Evolutionary conservation across 30 jellyfish, hydroid and myxozoan genomes (phyloP), one percentile per base, ranked within the genome.

Genomic region (Mastigias papua): DNA sequence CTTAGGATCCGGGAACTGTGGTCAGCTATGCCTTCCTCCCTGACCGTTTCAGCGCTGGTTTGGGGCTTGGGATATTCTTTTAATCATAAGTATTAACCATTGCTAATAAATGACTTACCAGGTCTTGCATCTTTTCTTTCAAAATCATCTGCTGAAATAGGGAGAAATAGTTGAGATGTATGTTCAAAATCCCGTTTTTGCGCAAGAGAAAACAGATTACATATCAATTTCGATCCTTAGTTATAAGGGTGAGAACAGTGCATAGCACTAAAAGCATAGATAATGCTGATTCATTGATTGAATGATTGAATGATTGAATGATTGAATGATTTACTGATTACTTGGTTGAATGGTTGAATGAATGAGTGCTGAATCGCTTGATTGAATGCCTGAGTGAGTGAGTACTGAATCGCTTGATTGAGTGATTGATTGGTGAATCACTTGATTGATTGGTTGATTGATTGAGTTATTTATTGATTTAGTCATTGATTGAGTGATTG

Each of bases 91-190:
- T 46, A 58, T 20, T 5, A 28, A 28, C 21, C 11, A 28, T 20
- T 58, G 26, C 21, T 28, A 5, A 5, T 4, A 58, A n/a, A 11
- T 2, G 11, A n/a, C 70, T 7, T 58, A 58, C 70, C 70, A 58
- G 70, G 70, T 58, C 21, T 58, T n/a, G 70, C 70, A 58, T 58
- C 70, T 58, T 58, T 17, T 17, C 8, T 20, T n/a, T 58, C 70
- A 58, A 58, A n/a, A 7, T 20, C 70, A 8, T 5, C 70, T 9
- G 11, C 70, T 58, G 21, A n/a, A n/a, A n/a, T n/a, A n/a, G n/a
- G n/a, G n/a, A n/a, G n/a, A n/a, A n/a, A n/a, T n/a, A n/a, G n/a
- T n/a, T n/a, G n/a, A n/a, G n/a, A n/a, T n/a, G n/a, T n/a, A n/a
- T n/a, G n/a, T n/a, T n/a, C n/a, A n/a, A n/a, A n/a, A n/a, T n/a